phyloP scores from a whole-genome alignment of 2,113 vertebrate genomes.

The Ariopsis seemanni region DNA sequence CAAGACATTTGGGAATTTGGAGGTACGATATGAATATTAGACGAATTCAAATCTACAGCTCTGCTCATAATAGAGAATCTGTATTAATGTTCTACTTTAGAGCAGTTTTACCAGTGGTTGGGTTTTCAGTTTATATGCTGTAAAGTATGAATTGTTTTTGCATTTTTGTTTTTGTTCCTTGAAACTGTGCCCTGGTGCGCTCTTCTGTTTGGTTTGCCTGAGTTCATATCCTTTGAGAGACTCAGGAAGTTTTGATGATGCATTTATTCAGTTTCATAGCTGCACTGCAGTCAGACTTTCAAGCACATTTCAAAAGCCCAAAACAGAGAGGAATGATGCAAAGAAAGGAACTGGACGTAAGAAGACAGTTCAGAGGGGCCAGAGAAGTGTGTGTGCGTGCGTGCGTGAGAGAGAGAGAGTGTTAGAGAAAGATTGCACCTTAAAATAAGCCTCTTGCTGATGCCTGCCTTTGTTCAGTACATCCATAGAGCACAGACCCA shows the following conservation, averaged over 20 bases:
- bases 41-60: not conserved
- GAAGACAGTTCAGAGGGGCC: not conserved
- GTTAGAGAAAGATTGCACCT: slow-evolving; percentile 2
- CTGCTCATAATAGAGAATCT: not conserved
- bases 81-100: not conserved
- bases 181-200: not conserved
- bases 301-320: slow-evolving; percentile 17
- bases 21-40: not conserved
- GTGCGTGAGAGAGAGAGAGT: not conserved
- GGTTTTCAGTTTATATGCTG: not conserved
- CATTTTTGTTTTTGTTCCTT: not conserved
- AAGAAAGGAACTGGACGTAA: slow-evolving; percentile 6
- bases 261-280: slow-evolving; percentile 18
- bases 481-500: no score
- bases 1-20: not conserved
- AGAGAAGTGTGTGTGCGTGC: slow-evolving; percentile 3
- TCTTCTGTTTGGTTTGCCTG: not conserved
- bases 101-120: not conserved
- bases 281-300: slow-evolving; percentile 25
- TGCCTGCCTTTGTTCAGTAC: no score
- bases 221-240: slow-evolving; percentile 22
- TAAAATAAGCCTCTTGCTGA: slow-evolving; percentile 26
- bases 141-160: not conserved
- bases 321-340: slow-evolving; percentile 1
- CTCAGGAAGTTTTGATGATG: slow-evolving; percentile 29